Evolutionary conservation across 2,797 vertebrate genomes (phyloP), one percentile per base, ranked within the genome.

Genomic region (Neosilurus mollespiculum): DNA sequence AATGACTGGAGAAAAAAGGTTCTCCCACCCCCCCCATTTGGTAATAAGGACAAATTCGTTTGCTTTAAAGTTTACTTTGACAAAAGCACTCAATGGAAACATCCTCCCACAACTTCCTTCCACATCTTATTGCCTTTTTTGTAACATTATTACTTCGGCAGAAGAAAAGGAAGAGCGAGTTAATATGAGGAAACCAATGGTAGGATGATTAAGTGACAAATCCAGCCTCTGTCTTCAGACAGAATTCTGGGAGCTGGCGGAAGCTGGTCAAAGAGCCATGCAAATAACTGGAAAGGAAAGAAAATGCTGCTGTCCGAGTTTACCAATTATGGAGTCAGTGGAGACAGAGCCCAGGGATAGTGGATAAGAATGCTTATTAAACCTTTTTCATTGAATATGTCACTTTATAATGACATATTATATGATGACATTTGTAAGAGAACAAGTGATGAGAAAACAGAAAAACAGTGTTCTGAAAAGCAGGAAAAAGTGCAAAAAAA

Each of bases 201-300:
- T 80, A 71, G 61, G 72, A 84, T 85, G 83, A 90, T 89, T 89
- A 90, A 90, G 88, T 88, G 83, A 86, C 86, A 86, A 85, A 90
- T 88, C 83, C 79, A 80, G 43, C 86, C 70, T 69, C 37, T 16
- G 64, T 90, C 85, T 89, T 83, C 61, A 64, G 86, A 86, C 88
- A 66, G 84, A 86, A 81, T 77, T 58, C 77, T 53, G 72, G 73
- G 34, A 70, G 69, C 79, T 83, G 66, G 54, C 66, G 85, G 83
- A 88, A 84, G 83, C 75, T 15, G 58, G 70, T 70, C 59, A 61
- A 59, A 80, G 80, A 87, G 83, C 58, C 51, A 84, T 80, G 82
- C 84, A 88, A 89, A 89, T 88, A 86, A 80, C 66, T 84, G 78
- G 80, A 85, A 85, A 64, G 58, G 4, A 58, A 51, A 69, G 26